Evolutionary conservation across 2,888 invertebrate genomes (phyloP), one percentile per base, ranked within the genome.

Genomic region (Gymnoscelis rufifasciata): DNA sequence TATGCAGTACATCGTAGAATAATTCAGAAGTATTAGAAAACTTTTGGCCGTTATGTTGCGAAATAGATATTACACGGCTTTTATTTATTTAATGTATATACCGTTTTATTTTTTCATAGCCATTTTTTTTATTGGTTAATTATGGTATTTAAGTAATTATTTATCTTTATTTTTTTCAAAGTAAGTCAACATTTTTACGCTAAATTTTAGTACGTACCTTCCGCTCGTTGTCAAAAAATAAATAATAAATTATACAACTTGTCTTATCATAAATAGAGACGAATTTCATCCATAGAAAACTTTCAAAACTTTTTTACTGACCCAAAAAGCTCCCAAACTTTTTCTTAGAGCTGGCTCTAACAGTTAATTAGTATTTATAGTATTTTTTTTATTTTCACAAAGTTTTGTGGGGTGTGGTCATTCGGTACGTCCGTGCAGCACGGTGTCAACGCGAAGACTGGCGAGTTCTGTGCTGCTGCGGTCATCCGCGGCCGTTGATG

Each of bases 381-480:
- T 33, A 10, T 15, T 14, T 33, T 10, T 1, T 15, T 10, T 14
- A 19, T 35, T 62, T 55, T 63, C 70, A 73, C 68, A 64, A 67
- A 69, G 66, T 51, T 48, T 54, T 62, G 5, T 29, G 58, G 60
- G 64, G 63, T 62, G 43, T 52, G 56, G 75, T 77, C 86, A 83
- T 78, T 56, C 59, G 74, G 64, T 73, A 74, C 83, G 84, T 78
- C 81, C 79, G 81, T 60, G 52, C 70, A 60, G 64, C 68, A 66
- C 79, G 66, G 64, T 57, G 74, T 66, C 65, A 59, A 59, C 86
- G 87, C 83, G 83, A 71, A 66, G 64, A 87, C 86, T 88, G 75
- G 62, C 31, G 33, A 33, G 15, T 33, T 13, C 15, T 73, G 60
- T 61, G 62, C 69, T 66, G 31, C 15, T 61, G 68, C n/a, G 27